Base-by-base conservation (phyloP, 2,113 vertebrate genomes). In the Amblyopsis rosae region DNA sequence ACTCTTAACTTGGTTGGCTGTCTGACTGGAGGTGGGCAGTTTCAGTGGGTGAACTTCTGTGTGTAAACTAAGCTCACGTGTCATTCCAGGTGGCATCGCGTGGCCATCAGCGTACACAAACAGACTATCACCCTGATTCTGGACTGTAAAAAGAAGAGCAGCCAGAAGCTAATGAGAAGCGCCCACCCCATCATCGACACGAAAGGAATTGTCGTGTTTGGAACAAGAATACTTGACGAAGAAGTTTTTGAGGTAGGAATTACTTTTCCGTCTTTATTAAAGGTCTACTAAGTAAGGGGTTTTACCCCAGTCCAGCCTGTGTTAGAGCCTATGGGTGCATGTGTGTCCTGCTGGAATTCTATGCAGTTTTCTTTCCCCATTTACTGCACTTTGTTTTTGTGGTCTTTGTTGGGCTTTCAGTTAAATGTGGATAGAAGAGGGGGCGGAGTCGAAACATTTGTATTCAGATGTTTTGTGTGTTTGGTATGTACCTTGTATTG, bases 201-300 rank as follows among this genome's bases (percentile, higher is more conserved):
- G 79, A 98, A 96, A 0, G 98, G 98, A 79, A 99, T 99, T 77
- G 89, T 98, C 0, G 96, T 99, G 0, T 99, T 99, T 15, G 98
- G 98, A 70, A 97, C 98, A 4, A 94, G 97, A 76, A 98, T 99
- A 67, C 87, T 99, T 91, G 98, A 99, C 26, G 97, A 99, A 79
- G 96, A 99, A 76, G 95, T 99, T 73, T 99, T 99, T 77, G 96
- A 99, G 97, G 98, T 99, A 82, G 87, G 93, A 13, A 17, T 17
- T 45, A 16, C 0, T 10, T 32, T 10, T 54, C 16, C 4, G 9
- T 51, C 15, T 13, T 51, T 51, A 51, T 10, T 51, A 51, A 51
- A 41, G 35, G 35, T 41, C 35, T 41, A 41, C 35, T 41, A 41
- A 41, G 35, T 5, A 41, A 41, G 6, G 26, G 4, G 4, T 41